Base-by-base conservation (phyloP, 2,113 vertebrate species). In the Dicerorhinus sumatrensis region DNA sequence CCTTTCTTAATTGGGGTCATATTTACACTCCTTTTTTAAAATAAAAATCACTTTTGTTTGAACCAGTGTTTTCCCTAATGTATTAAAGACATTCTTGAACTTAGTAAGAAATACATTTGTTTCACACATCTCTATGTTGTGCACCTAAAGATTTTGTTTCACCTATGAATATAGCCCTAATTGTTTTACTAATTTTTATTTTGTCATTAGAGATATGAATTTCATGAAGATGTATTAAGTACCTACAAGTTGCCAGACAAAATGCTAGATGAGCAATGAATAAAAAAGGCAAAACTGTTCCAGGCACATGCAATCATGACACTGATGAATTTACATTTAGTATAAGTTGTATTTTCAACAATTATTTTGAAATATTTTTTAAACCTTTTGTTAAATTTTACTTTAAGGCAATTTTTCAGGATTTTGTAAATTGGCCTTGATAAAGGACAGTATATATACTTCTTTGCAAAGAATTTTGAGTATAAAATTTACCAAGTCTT, bases 171-270 rank as follows among this genome's bases (percentile, higher is more conserved):
- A 65, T 0, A 75, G 36, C 9, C 4, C 1, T 91, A 83, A 11
- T 75, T 89, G 18, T 21, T 95, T 94, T 60, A n/a, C 10, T 89
- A 58, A 36, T 51, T 69, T 89, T 91, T 69, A n/a, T 51, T 94
- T 88, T 11, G 48, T 46, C 11, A 58, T 67, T 79, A 16, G 20
- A 81, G 7, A 69, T 70, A 54, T 39, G 39, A 91, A 60, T 85
- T 95, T 48, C 2, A 76, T 6, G 36, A 76, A 31, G 11, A 33
- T 72, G 16, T 25, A 63, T 29, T 70, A 80, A 51, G 51, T 23
- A 58, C 21, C 17, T 70, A 85, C 12, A 65, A 31, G 1, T 39
- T 63, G 0, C 8, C 51, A 67, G 63, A 63, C 8, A 76, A 69
- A 51, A 3, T 70, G n/a, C 7, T 46, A 48, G 27, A 18, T 77